Percentiles rank a stretch among this genome's conserved stretches.
Conservation (phyloP, 2,797 vertebrate genomes). For the Champsocephalus esox region DNA sequence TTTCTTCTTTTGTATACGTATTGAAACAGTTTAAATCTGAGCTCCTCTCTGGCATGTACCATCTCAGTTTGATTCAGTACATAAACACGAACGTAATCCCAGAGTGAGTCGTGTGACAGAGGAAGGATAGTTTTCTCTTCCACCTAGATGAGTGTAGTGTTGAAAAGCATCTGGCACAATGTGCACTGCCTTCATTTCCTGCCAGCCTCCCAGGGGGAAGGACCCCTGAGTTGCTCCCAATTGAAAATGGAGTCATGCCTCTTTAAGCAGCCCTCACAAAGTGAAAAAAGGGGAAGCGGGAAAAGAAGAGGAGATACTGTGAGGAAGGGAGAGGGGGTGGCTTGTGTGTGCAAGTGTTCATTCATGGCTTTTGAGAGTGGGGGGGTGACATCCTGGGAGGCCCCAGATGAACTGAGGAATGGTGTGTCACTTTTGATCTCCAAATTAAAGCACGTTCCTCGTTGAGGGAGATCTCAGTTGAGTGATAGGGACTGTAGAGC, state of each 20-base stretch:
- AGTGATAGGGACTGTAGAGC: conserved; percentile 42
- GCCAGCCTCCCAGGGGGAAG: conserved; percentile 80
- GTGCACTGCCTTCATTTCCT: conserved; percentile 90
- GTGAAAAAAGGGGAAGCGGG: conserved; percentile 73
- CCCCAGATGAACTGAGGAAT: conserved; percentile 72
- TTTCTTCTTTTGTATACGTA: background rate
- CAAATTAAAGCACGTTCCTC: conserved; percentile 73
- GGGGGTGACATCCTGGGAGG: conserved; percentile 70
- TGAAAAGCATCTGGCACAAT: conserved; percentile 86
- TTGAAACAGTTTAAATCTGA: background rate
- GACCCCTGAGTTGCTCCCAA: conserved; percentile 86
- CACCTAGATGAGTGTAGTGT: conserved; percentile 58
- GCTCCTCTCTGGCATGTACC: too few relatives aligned
- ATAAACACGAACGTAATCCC: conserved; percentile 38
- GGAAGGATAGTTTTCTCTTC: conserved; percentile 75
- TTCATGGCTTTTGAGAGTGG: conserved; percentile 73
- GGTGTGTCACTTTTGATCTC: conserved; percentile 80
- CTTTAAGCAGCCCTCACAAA: conserved; percentile 89
- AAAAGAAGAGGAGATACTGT: conserved; percentile 74
- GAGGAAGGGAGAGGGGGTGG: conserved; percentile 60
- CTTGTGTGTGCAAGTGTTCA: conserved; percentile 74
- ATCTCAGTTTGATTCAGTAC: conserved; percentile 18
- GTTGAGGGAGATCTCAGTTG: conserved; percentile 49
- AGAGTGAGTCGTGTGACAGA: conserved; percentile 46
- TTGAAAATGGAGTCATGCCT: conserved; percentile 90